Base-by-base conservation (phyloP, 2,797 vertebrate species). In the Leucoraja ocellata region DNA sequence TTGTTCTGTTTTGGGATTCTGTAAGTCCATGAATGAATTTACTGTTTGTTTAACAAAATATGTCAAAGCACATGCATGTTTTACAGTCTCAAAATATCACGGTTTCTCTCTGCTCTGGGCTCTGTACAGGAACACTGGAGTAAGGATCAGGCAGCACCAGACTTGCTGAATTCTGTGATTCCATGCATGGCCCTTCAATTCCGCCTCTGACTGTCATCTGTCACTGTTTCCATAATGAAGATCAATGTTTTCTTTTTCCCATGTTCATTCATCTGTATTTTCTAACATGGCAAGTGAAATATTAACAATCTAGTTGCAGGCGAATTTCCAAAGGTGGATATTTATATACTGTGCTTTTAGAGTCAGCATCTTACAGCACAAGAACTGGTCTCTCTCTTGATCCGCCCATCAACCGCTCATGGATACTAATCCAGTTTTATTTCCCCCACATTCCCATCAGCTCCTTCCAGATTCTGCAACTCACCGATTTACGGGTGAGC, bases 151-250 rank as follows among this genome's bases (percentile, higher is more conserved):
- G 39, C 68, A 46, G 32, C 1, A 73, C 65, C 18, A 91, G 88
- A 46, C 65, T 21, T 46, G n/a, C 36, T 74, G 68, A 91, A 74
- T 74, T 91, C 39, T 54, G 90, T 46, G 88, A 71, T 71, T 25
- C 68, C 65, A 73, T 46, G 65, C 68, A 73, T 71, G 39, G 32
- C 23, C 68, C 68, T 91, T 91, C 88, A 73, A 73, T 91, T 74
- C 71, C 74, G 36, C 68, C 39, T 74, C 54, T 76, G 90, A 91
- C 90, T 74, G 71, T 91, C 71, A 91, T 91, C 71, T 74, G 71
- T 74, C 90, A 74, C 71, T 91, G 39, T 76, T 91, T 74, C n/a
- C 28, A 28, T 91, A 91, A 74, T 91, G 90, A 91, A 91, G 90
- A 91, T 71, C 39, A 74, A 76, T 91, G 71, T 46, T 74, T 91